Percentiles rank a stretch among this genome's conserved stretches.
These are phyloP conservation scores for Cinara cedri DNA, from an alignment of 2,888 invertebrate genomes.

Conservation along the genomic window DNA sequence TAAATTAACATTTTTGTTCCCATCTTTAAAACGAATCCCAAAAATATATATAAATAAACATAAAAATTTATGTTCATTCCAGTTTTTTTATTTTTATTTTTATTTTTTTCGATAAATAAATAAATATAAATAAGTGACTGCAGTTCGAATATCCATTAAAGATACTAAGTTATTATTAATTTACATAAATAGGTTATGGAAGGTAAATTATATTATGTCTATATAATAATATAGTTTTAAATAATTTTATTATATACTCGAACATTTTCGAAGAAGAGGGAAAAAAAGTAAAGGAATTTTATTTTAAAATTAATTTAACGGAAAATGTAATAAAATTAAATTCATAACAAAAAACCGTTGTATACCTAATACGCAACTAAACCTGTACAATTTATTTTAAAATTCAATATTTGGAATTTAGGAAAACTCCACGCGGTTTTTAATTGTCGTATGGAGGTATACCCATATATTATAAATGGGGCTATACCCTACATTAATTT, in stretches of 20 bases:
- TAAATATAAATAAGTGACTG: neutral
- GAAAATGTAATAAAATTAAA: no score
- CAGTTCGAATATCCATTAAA: no score
- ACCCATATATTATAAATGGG: neutral
- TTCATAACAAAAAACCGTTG: neutral
- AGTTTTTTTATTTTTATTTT: neutral
- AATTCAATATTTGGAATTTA: no score
- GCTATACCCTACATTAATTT: neutral
- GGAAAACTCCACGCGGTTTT: neutral
- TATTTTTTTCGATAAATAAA: neutral
- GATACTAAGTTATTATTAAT: no score
- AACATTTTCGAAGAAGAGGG: no score
- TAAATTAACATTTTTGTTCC: constrained; percentile 19
- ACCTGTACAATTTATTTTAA: no score
- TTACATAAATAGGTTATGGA: no score
- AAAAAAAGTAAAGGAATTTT: no score
- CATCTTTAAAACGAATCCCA: neutral
- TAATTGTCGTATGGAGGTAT: neutral
- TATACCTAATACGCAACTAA: neutral
- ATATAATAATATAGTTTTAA: no score
- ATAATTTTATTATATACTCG: no score
- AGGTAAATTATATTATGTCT: no score
- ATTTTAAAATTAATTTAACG: no score
- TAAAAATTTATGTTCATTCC: neutral
- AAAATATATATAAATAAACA: neutral